Base-by-base conservation (phyloP, 2,113 vertebrate genomes). In the Oncorhynchus keta region DNA sequence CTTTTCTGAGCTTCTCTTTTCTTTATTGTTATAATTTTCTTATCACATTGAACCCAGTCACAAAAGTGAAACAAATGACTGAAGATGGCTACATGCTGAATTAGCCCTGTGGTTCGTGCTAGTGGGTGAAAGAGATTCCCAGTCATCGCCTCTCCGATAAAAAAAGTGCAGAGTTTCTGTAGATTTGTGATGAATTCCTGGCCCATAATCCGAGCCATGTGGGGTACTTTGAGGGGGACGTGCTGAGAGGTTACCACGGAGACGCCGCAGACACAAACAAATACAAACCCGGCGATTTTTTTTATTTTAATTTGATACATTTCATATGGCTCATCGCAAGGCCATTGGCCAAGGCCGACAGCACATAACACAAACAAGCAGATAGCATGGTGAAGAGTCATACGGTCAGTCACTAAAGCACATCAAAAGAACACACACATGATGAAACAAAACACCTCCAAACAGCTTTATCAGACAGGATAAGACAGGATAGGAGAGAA, bases 131-230 rank as follows among this genome's bases (percentile, higher is more conserved):
- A 64, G 73, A 85, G 80, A 89, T 82, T 79, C 65, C 77, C 45
- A 26, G 73, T 83, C 76, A 76, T 70, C 22, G 35, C 89, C 89
- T 90, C 81, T 88, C 89, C 80, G 73, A 32, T 32, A 32, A 62
- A 3, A 85, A 83, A 81, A 84, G 79, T 77, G 74, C 71, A 72
- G 85, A 75, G 72, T 87, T 91, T 84, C 76, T 84, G 83, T 84
- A 61, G 71, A 76, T 81, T 76, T 24, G 76, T 78, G 64, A 68
- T 24, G 72, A 72, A 85, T 84, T 85, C 83, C 74, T 82, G n/a
- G 12, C 22, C 32, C 70, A 88, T 93, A 92, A 93, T 92, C 86
- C 72, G 86, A 93, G 87, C 91, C 90, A 92, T 93, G 91, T 92
- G 93, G 91, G 92, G 92, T 92, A 89, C 87, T 88, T 81, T 83